A percentile compares a stretch with the other conserved stretches of the same genome.
Conservation (phyloP, 2,113 vertebrate species). For the Perca schrenkii region DNA sequence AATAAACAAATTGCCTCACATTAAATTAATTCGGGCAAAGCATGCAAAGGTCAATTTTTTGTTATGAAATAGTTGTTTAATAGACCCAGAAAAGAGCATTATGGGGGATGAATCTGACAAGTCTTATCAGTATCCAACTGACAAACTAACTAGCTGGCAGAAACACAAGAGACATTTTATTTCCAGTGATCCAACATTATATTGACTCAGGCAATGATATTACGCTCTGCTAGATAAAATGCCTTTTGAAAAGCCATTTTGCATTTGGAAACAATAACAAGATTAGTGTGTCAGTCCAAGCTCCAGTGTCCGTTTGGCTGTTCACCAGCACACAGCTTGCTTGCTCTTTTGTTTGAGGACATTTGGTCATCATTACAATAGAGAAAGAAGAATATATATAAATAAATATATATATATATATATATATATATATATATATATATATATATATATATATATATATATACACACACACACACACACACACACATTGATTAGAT, state of each 20-base stretch:
- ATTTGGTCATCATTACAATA: slow-evolving; percentile 28
- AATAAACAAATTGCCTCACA: not conserved
- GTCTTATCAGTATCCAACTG: slow-evolving; percentile 35
- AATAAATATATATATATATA: not conserved
- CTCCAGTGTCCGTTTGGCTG: slow-evolving; percentile 43
- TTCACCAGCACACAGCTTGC: slow-evolving; percentile 19
- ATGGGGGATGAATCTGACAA: slow-evolving; percentile 16
- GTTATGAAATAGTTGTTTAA: not conserved
- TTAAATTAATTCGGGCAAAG: not conserved
- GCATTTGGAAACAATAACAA: slow-evolving; percentile 58
- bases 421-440: not conserved
- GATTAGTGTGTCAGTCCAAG: slow-evolving; percentile 56
- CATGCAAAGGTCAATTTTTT: not conserved
- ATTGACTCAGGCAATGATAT: slow-evolving; percentile 58
- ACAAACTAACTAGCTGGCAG: slow-evolving; percentile 52
- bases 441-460: not conserved
- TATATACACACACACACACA: too few relatives aligned
- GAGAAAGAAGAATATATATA: not conserved
- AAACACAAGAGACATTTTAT: slow-evolving; percentile 50
- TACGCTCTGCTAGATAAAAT: slow-evolving; percentile 49
- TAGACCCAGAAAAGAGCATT: slow-evolving; percentile 4
- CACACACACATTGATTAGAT: not conserved
- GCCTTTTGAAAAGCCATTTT: slow-evolving; percentile 54
- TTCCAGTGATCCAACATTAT: slow-evolving; percentile 50
- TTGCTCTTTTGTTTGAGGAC: slow-evolving; percentile 48